Evolutionary conservation across 2,888 invertebrate species (phyloP).

Genomic region (Cacoxenus indagator): DNA sequence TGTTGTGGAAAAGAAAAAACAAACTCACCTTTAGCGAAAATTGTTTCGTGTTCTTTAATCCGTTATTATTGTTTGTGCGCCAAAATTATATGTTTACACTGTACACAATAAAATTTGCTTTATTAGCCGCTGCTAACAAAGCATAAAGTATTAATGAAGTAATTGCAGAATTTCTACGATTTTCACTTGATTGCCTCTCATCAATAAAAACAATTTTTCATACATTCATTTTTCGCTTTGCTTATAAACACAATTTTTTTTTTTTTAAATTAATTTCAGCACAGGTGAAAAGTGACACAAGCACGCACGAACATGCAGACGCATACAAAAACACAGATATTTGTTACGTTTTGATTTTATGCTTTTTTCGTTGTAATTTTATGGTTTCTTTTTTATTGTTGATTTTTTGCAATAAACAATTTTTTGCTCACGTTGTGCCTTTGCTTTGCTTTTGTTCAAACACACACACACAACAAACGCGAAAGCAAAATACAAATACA

Average conservation of each 20-base stretch:
- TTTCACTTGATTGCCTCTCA: background rate
- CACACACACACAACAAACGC: conserved; percentile 24
- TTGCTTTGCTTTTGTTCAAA: conserved; percentile 32
- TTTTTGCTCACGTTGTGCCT: conserved; percentile 29
- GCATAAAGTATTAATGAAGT: background rate
- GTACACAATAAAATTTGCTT: no score
- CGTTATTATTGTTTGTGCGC: background rate
- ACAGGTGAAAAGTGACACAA: conserved; percentile 12
- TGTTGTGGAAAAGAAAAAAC: background rate
- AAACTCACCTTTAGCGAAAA: background rate
- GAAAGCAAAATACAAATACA: no score
- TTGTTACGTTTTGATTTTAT: background rate
- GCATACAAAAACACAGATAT: background rate
- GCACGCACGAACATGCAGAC: conserved; percentile 30
- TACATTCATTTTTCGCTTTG: background rate
- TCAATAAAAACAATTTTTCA: no score
- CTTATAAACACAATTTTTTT: background rate
- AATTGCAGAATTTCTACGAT: no score
- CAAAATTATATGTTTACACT: background rate
- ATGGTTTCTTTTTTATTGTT: conserved; percentile 47
- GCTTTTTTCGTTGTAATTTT: conserved; percentile 25
- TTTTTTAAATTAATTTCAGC: background rate
- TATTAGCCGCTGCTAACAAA: no score
- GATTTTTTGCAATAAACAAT: conserved; percentile 38
- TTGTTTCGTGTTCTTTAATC: background rate